phyloP scores from a whole-genome alignment of 2,113 vertebrate genomes.

The Syrrhaptes paradoxus region DNA sequence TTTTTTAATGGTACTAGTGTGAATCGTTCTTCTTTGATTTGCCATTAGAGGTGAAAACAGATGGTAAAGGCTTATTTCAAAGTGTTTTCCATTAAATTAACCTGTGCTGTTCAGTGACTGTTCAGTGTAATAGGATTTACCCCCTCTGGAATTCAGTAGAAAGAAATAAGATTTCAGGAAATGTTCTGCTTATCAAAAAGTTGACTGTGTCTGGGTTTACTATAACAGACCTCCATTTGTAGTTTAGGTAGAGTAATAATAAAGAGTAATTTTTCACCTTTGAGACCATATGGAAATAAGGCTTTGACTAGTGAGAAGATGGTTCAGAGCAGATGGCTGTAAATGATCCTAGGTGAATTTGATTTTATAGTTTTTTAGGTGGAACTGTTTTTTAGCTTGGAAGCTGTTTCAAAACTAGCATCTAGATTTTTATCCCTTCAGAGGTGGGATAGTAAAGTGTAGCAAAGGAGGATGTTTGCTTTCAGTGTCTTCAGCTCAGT shows the following conservation, averaged over 20 bases:
- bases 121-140: conserved; percentile 62
- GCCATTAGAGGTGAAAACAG: conserved; percentile 67
- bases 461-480: background rate
- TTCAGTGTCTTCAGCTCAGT: background rate
- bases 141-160: conserved; percentile 57
- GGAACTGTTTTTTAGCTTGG: conserved; percentile 45
- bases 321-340: conserved; percentile 64
- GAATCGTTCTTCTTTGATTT: conserved; percentile 55
- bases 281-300: conserved; percentile 58
- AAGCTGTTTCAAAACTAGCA: conserved; percentile 32
- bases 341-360: conserved; percentile 65
- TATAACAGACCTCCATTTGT: conserved; percentile 28
- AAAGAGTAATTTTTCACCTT: conserved; percentile 61
- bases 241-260: conserved; percentile 41
- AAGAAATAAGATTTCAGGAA: conserved; percentile 57
- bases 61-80: conserved; percentile 60
- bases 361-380: conserved; percentile 52
- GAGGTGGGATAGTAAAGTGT: background rate
- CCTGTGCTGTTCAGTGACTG: conserved; percentile 51
- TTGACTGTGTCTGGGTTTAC: background rate
- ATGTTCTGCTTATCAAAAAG: conserved; percentile 33
- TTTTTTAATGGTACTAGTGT: conserved; percentile 44
- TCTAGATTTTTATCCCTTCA: conserved; percentile 26
- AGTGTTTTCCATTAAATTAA: conserved; percentile 67
- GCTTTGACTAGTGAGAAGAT: conserved; percentile 58